These are phyloP conservation scores for Gallinago paraguaiae DNA, from an alignment of 2,113 vertebrate species.

Conservation along the genomic window DNA sequence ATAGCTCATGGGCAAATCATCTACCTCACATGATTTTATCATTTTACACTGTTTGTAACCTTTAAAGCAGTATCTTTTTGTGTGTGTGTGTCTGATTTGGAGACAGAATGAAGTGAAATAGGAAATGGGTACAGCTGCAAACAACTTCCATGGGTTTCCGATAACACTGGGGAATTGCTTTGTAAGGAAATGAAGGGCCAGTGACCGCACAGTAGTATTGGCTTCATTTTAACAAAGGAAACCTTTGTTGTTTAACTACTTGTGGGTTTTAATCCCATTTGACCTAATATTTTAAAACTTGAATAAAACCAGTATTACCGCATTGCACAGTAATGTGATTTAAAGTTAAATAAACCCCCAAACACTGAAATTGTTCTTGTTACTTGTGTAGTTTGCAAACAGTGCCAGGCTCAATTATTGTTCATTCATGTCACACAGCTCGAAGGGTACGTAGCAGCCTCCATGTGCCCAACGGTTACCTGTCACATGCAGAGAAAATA, in stretches of 20 bases:
- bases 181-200: constrained; percentile 63
- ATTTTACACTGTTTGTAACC: constrained; percentile 37
- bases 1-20: neutral
- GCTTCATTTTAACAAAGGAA: constrained; percentile 42
- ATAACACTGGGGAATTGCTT: constrained; percentile 49
- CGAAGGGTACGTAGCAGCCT: accelerated
- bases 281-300: neutral
- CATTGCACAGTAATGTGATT: neutral
- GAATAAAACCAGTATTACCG: neutral
- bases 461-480: neutral
- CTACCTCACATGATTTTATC: neutral
- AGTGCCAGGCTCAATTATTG: neutral
- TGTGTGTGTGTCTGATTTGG: constrained; percentile 10
- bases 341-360: neutral
- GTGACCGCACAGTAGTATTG: constrained; percentile 8
- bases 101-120: constrained; percentile 73
- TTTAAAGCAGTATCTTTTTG: constrained; percentile 50
- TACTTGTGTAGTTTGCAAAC: neutral
- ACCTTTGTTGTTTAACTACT: constrained; percentile 43
- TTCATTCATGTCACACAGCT: neutral
- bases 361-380: neutral
- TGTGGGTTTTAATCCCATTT: constrained; percentile 17
- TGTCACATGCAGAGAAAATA: neutral
- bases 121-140: constrained; percentile 82
- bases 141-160: constrained; percentile 87